Evolutionary conservation across 2,797 vertebrate species (phyloP).

Genomic region (Benthosema pterotum): DNA sequence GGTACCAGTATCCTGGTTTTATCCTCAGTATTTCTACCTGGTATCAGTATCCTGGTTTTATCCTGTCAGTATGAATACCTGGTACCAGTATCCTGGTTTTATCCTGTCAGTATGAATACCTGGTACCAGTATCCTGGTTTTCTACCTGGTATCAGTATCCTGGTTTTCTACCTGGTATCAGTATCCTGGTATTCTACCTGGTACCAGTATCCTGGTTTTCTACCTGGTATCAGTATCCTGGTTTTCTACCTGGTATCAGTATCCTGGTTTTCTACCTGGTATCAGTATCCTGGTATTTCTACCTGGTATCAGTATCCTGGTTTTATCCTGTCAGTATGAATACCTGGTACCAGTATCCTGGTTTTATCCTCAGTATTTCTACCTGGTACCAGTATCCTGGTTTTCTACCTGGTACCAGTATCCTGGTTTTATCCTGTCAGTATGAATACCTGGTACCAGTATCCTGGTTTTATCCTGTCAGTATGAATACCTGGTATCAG

Average conservation of each 20-base stretch:
- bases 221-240: constrained; percentile 88
- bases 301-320: constrained; percentile 89
- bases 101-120: too few relatives aligned
- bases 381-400: too few relatives aligned
- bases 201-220: too few relatives aligned
- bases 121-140: constrained; percentile 87
- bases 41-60: constrained; percentile 82
- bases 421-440: constrained; percentile 36
- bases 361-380: constrained; percentile 70
- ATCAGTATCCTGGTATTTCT: too few relatives aligned
- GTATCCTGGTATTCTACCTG: constrained; percentile 86
- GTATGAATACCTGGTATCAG: constrained; percentile 83
- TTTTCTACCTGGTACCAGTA: constrained; percentile 86
- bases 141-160: constrained; percentile 89
- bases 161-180: constrained; percentile 90
- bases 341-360: constrained; percentile 88
- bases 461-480: too few relatives aligned
- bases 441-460: too few relatives aligned
- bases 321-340: too few relatives aligned
- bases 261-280: constrained; percentile 87
- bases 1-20: too few relatives aligned
- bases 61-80: too few relatives aligned
- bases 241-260: constrained; percentile 89
- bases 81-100: constrained; percentile 87
- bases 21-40: constrained; percentile 80